Evolutionary conservation across 2,888 invertebrate species (phyloP).

Genomic region (Rotaria magnacalcarata): DNA sequence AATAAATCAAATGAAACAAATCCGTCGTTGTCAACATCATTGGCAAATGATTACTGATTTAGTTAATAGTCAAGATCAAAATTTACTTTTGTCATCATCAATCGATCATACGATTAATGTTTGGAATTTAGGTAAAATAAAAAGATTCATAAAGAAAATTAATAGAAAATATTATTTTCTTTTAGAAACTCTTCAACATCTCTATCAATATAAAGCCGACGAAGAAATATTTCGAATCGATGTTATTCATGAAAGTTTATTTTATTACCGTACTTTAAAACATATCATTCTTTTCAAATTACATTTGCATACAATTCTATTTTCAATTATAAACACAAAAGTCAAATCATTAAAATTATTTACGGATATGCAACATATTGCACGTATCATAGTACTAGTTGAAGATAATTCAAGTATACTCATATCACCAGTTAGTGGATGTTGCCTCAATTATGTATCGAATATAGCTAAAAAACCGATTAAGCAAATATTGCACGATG

Average conservation of each 20-base stretch:
- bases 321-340: not conserved
- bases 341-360: not conserved
- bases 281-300: not conserved
- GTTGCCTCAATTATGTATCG: not conserved
- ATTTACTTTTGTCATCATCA: not conserved
- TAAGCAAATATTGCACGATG: slow-evolving; percentile 14
- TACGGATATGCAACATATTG: not conserved
- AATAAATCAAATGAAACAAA: not conserved
- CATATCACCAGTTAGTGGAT: slow-evolving; percentile 27
- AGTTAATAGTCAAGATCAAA: not conserved
- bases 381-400: not conserved
- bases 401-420: not conserved
- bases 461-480: not conserved
- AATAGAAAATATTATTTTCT: not conserved
- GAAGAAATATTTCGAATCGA: slow-evolving; percentile 25
- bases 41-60: not conserved
- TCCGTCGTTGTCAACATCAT: not conserved
- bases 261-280: not conserved
- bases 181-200: slow-evolving; percentile 27
- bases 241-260: not conserved
- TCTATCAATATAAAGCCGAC: not conserved
- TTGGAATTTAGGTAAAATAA: not conserved
- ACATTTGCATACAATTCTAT: slow-evolving; percentile 1
- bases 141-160: not conserved
- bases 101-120: not conserved